A percentile compares a stretch with the other conserved stretches of the same genome.
phyloP scores from a whole-genome alignment of 2,888 invertebrate genomes.

The Anthophora plumipes region DNA sequence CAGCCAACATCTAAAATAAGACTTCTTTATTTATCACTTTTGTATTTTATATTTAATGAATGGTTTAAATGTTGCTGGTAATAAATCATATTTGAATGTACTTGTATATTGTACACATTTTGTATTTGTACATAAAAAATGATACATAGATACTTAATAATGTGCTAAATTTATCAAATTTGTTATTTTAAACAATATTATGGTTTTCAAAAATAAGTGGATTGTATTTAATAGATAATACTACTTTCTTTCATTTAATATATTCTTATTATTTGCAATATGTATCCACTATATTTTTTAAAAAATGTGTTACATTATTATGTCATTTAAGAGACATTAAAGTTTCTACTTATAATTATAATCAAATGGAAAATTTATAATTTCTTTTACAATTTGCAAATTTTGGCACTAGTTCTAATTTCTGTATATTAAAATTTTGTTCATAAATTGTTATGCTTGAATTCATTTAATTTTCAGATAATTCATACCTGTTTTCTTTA shows the following conservation, averaged over 20 bases:
- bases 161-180: conserved; percentile 13
- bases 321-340: conserved; percentile 25
- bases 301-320: conserved; percentile 3
- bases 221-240: conserved; percentile 18
- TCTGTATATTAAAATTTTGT: conserved; percentile 26
- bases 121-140: conserved; percentile 5
- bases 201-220: conserved; percentile 34
- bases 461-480: not conserved
- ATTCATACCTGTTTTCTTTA: conserved; percentile 5
- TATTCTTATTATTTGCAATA: conserved; percentile 13
- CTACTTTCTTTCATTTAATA: conserved; percentile 10
- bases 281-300: conserved; percentile 8
- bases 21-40: conserved; percentile 43
- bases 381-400: conserved; percentile 12
- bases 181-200: conserved; percentile 4
- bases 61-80: conserved; percentile 21
- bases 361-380: conserved; percentile 13
- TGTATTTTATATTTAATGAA: conserved; percentile 20
- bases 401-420: conserved; percentile 51
- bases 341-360: conserved; percentile 22
- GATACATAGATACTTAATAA: conserved; percentile 10
- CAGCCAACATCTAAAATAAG: conserved; percentile 74
- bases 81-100: conserved; percentile 45
- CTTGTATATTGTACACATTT: conserved; percentile 23
- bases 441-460: conserved; percentile 7